Evolutionary conservation across 2,888 invertebrate genomes (phyloP).

Genomic region (Chrysolina haemoptera): DNA sequence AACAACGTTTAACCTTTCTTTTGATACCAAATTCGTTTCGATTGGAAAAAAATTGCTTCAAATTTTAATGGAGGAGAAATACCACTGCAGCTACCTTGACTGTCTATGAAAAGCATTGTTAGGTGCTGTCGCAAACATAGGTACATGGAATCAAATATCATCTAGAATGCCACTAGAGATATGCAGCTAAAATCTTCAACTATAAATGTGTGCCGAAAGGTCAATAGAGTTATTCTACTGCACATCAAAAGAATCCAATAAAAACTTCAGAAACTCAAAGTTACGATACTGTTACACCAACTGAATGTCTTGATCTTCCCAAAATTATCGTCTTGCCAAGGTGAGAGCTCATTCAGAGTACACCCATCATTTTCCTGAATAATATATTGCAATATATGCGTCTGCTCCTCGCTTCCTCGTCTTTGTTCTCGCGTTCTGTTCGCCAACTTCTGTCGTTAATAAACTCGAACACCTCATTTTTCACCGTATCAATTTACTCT

Average conservation of each 20-base stretch:
- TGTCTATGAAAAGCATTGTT: too few species aligned
- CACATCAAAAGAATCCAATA: not conserved
- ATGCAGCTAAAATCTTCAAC: too few species aligned
- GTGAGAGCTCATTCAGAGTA: not conserved
- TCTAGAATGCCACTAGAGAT: too few species aligned
- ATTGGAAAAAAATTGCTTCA: too few species aligned
- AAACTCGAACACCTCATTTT: conserved; percentile 5
- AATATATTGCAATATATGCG: conserved; percentile 7
- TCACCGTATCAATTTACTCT: conserved; percentile 8
- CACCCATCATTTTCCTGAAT: not conserved
- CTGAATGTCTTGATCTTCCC: not conserved
- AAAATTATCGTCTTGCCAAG: not conserved
- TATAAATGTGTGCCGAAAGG: too few species aligned
- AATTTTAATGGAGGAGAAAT: too few species aligned
- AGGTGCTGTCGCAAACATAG: too few species aligned
- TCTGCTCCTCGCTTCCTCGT: not conserved
- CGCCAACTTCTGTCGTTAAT: conserved; percentile 4
- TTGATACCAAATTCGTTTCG: too few species aligned
- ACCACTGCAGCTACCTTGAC: too few species aligned
- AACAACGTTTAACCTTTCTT: too few species aligned
- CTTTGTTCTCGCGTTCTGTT: not conserved
- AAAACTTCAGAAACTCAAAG: not conserved
- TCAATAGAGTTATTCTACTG: too few species aligned
- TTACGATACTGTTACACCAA: not conserved
- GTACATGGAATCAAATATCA: too few species aligned